Evolutionary conservation across 2,113 vertebrate genomes (phyloP).

Genomic region (Rhodinocichla rosea): DNA sequence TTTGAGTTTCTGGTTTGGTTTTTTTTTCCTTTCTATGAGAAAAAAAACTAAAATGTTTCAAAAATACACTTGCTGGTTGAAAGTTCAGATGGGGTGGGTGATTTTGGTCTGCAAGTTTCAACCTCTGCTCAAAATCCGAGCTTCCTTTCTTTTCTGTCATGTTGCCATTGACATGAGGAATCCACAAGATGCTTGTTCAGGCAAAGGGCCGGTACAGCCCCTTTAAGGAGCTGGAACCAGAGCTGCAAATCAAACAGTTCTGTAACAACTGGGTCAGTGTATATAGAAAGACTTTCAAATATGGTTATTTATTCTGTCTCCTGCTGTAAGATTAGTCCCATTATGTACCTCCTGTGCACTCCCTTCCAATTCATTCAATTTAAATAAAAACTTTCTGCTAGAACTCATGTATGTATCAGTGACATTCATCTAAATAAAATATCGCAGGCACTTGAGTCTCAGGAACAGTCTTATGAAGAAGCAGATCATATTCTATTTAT

Average conservation of each 20-base stretch:
- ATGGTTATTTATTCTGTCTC: conserved; percentile 4
- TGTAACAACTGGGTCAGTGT: background rate
- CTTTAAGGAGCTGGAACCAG: background rate
- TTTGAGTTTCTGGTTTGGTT: background rate
- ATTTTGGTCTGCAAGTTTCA: background rate
- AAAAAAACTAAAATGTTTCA: background rate
- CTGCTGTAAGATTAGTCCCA: background rate
- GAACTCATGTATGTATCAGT: background rate
- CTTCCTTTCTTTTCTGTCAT: background rate
- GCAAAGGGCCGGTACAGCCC: background rate
- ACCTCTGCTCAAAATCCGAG: background rate
- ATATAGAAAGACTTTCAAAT: background rate
- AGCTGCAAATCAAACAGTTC: background rate
- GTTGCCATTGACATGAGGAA: background rate
- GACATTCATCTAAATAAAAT: conserved; percentile 37
- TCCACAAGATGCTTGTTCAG: background rate
- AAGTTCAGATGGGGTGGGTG: background rate
- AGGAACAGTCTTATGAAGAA: conserved; percentile 22
- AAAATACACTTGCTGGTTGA: background rate
- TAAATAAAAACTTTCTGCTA: conserved; percentile 22
- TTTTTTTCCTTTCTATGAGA: background rate
- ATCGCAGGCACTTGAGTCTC: background rate
- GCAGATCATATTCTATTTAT: conserved; percentile 1
- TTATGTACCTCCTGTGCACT: background rate
- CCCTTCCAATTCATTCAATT: background rate